Evolutionary conservation across 2,888 invertebrate genomes (phyloP).

Genomic region (Tetramorium bicarinatum): DNA sequence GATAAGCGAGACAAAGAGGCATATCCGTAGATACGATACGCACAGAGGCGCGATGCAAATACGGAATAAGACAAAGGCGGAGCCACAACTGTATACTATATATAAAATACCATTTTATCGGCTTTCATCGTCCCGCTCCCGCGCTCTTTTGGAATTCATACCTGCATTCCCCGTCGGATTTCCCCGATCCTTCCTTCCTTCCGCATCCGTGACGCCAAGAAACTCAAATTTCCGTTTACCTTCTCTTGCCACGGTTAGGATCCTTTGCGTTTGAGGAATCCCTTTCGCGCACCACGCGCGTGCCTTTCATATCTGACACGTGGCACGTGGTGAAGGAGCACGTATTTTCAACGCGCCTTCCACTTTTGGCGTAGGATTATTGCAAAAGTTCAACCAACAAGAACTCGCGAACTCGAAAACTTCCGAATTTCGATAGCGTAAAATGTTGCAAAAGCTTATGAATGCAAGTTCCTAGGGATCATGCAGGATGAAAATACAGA

Average conservation of each 20-base stretch:
- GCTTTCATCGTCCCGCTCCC: slow-evolving; percentile 47
- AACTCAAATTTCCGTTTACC: slow-evolving; percentile 70
- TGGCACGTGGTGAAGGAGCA: slow-evolving; percentile 36
- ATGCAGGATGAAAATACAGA: not conserved
- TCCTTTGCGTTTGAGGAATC: slow-evolving; percentile 41
- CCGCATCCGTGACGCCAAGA: slow-evolving; percentile 60
- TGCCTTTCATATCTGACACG: slow-evolving; percentile 47
- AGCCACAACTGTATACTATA: slow-evolving; percentile 31
- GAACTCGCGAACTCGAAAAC: slow-evolving; percentile 11
- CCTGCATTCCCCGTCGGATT: slow-evolving; percentile 55
- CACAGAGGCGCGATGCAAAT: slow-evolving; percentile 18
- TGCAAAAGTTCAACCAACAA: slow-evolving; percentile 33
- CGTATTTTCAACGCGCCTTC: slow-evolving; percentile 25
- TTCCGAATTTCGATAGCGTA: not conserved
- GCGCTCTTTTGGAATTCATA: slow-evolving; percentile 72
- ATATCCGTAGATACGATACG: not conserved
- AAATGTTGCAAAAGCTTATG: slow-evolving; percentile 1
- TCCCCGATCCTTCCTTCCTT: slow-evolving; percentile 55
- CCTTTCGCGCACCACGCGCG: slow-evolving; percentile 31
- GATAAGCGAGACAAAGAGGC: slow-evolving; percentile 24
- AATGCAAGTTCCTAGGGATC: not conserved
- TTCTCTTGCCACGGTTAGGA: slow-evolving; percentile 35
- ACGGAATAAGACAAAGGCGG: slow-evolving; percentile 61
- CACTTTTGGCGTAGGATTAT: slow-evolving; percentile 33
- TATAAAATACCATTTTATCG: slow-evolving; percentile 64